Base-by-base conservation (phyloP, 2,888 invertebrate species). In the Erpobdella octoculata region DNA sequence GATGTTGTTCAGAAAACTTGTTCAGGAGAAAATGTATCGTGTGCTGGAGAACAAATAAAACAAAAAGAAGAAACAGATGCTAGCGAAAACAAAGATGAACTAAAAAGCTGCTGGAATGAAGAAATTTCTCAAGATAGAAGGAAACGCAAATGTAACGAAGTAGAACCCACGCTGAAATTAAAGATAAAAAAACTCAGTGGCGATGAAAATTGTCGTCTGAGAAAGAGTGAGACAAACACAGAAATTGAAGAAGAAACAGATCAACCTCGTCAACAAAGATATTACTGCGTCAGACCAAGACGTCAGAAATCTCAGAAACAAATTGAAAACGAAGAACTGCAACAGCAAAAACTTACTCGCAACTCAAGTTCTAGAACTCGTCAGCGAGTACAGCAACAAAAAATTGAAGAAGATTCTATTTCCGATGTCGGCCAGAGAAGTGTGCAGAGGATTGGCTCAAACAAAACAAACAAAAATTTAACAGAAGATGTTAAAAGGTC, bases 231-330 rank as follows among this genome's bases (percentile, higher is more conserved):
- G 28, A 62, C 33, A 28, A 35, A 62, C 28, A 28, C 28, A 62
- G 33, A 28, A 53, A 53, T 15, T 53, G 53, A 53, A 8, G 53
- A 53, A 5, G 53, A 62, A 62, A 6, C 12, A 62, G 33, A 62
- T 33, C 21, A 12, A 62, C 35, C 36, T 4, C n/a, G 58, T 35
- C 31, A 1, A 12, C 69, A 69, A n/a, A 53, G 58, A 21, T 48
- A 69, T 21, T 69, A 69, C 35, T 48, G 69, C 58, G 69, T 69
- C 36, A 48, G 69, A 35, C 48, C 69, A 18, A n/a, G 69, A 31
- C 69, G 69, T 3, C 69, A 69, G 58, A 69, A 69, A 21, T 35
- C 69, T n/a, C 69, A 58, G 37, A 31, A 58, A 2, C 69, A 69
- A 37, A 28, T 69, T 15, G 69, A 69, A 21, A 53, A 69, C 33